Percentiles rank a stretch among this genome's conserved stretches.
Evolutionary conservation across 1,140 invertebrate species (phyloP).

Genomic region (Drosophila elegans): DNA sequence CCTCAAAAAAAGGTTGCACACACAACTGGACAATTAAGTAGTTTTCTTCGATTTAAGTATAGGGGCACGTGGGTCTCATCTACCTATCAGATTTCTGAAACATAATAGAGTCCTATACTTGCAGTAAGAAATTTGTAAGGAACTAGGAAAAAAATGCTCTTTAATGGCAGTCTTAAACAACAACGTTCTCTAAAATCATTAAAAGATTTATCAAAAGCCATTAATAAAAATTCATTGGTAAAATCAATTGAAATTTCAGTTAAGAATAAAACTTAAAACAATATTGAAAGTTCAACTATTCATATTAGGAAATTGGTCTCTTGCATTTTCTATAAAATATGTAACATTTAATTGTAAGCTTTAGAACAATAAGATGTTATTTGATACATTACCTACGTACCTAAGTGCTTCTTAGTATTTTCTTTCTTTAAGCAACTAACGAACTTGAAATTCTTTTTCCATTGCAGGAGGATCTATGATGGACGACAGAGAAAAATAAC

Average conservation of each 20-base stretch:
- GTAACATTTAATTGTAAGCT: too few relatives aligned
- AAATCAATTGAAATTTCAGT: too few relatives aligned
- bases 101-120: too few relatives aligned
- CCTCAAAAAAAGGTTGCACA: conserved; percentile 8
- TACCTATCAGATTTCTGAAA: conserved; percentile 1
- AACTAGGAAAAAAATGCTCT: not conserved
- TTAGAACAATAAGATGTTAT: too few relatives aligned
- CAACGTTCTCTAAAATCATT: not conserved
- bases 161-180: not conserved
- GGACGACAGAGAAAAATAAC: conserved; percentile 84
- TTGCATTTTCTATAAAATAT: too few relatives aligned
- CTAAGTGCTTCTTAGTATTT: too few relatives aligned
- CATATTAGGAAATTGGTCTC: too few relatives aligned
- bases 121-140: not conserved
- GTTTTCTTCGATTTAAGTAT: conserved; percentile 10
- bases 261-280: too few relatives aligned
- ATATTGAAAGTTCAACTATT: too few relatives aligned
- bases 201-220: too few relatives aligned
- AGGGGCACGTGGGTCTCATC: conserved; percentile 20
- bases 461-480: conserved; percentile 83
- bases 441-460: not conserved
- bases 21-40: conserved; percentile 34
- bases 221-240: too few relatives aligned
- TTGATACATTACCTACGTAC: too few relatives aligned
- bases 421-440: conserved; percentile 1